Evolutionary conservation across 2,113 vertebrate genomes (phyloP).

Genomic region (Lycaon pictus): DNA sequence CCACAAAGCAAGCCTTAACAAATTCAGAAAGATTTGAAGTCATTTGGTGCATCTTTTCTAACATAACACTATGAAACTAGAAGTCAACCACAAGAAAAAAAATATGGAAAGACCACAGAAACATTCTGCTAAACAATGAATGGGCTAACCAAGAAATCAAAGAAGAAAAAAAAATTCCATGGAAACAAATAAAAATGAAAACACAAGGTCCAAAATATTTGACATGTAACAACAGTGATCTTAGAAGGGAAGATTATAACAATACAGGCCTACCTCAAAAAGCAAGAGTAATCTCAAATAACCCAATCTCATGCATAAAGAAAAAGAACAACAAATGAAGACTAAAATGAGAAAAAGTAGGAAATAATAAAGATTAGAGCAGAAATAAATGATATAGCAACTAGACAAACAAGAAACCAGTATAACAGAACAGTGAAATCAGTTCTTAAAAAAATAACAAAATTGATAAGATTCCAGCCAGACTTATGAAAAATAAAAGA

Average conservation of each 20-base stretch:
- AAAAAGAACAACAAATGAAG: neutral
- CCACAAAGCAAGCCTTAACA: neutral
- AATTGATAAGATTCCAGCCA: neutral
- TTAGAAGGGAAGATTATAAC: neutral
- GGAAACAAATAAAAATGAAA: neutral
- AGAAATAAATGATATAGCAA: neutral
- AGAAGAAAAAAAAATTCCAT: neutral
- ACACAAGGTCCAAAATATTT: neutral
- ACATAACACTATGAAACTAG: neutral
- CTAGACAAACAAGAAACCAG: neutral
- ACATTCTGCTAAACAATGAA: neutral
- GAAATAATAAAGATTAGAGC: neutral
- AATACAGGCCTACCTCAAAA: neutral
- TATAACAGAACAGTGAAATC: neutral
- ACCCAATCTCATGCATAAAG: neutral
- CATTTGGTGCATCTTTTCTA: neutral
- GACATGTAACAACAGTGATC: neutral
- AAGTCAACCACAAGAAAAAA: neutral
- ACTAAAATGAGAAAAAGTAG: neutral
- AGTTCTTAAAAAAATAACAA: neutral
- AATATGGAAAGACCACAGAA: neutral
- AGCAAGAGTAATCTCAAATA: neutral
- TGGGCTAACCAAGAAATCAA: neutral
- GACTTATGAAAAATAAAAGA: neutral
- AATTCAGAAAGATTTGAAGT: neutral